Evolutionary conservation across 2,888 invertebrate species (phyloP).

Genomic region (Aquatica leii): DNA sequence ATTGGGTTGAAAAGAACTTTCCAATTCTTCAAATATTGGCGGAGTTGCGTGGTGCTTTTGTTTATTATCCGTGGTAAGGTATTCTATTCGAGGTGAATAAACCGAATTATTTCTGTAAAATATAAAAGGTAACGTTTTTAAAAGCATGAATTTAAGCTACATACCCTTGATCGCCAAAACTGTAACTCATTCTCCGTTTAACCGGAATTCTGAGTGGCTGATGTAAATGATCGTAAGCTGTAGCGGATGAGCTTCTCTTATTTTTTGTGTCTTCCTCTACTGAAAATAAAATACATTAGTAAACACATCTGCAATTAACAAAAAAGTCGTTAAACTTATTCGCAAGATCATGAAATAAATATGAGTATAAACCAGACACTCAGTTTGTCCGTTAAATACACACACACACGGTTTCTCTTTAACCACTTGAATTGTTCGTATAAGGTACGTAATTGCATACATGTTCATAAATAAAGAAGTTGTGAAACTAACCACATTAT

Average conservation of each 20-base stretch:
- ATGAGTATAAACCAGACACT: too few species aligned
- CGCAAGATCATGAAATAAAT: too few species aligned
- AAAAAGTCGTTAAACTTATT: not conserved
- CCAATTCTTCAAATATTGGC: too few species aligned
- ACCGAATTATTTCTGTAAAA: constrained; percentile 46
- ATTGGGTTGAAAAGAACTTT: constrained; percentile 63
- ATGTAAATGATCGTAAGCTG: constrained; percentile 11
- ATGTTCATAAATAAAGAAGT: constrained; percentile 13
- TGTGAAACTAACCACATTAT: constrained; percentile 7
- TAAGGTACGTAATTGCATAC: constrained; percentile 17
- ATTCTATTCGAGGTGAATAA: constrained; percentile 45
- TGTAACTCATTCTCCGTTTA: constrained; percentile 46
- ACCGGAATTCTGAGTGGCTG: not conserved
- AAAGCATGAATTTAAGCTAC: not conserved
- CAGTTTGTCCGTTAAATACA: too few species aligned
- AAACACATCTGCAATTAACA: constrained; percentile 5
- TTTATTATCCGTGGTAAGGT: constrained; percentile 48
- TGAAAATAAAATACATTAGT: too few species aligned
- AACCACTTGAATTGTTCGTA: not conserved
- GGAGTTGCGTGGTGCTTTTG: constrained; percentile 7
- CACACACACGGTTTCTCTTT: too few species aligned
- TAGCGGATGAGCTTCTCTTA: constrained; percentile 15
- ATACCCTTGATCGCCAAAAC: constrained; percentile 45
- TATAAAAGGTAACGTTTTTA: not conserved
- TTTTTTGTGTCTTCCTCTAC: not conserved